Evolutionary conservation across 1,140 invertebrate genomes (phyloP).

Genomic region (Drosophila willistoni): DNA sequence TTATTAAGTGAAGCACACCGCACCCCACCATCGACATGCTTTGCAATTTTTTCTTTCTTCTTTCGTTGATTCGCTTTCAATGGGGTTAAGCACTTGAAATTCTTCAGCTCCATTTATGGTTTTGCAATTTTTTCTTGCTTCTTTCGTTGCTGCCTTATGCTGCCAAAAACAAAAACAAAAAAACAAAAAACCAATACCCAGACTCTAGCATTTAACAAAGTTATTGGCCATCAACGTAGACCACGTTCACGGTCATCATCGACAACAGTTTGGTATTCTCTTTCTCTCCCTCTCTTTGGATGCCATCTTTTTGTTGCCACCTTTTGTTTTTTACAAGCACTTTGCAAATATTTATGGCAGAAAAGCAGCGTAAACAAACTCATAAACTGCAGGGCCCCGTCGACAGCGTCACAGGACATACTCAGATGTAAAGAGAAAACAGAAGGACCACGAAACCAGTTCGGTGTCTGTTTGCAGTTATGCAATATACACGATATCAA

Average conservation of each 20-base stretch:
- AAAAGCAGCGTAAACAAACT: slow-evolving; percentile 75
- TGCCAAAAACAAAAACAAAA: slow-evolving; percentile 36
- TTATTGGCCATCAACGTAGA: slow-evolving; percentile 49
- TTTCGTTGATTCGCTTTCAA: slow-evolving; percentile 3
- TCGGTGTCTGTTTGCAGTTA: slow-evolving; percentile 54
- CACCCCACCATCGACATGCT: neutral
- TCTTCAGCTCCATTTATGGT: slow-evolving; percentile 72
- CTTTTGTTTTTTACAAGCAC: slow-evolving; percentile 80
- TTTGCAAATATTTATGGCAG: slow-evolving; percentile 79
- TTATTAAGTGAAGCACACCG: neutral
- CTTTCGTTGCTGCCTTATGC: too few species aligned
- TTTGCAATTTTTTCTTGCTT: too few species aligned
- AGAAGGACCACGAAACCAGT: neutral
- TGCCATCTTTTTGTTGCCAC: slow-evolving; percentile 32
- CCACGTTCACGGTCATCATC: slow-evolving; percentile 49
- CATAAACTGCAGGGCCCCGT: slow-evolving; percentile 70
- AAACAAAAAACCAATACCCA: slow-evolving; percentile 17
- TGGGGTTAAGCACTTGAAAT: slow-evolving; percentile 60
- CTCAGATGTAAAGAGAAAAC: slow-evolving; percentile 12
- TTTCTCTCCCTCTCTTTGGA: slow-evolving; percentile 16
- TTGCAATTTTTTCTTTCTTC: neutral
- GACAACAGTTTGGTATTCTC: slow-evolving; percentile 40
- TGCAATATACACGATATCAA: slow-evolving; percentile 49
- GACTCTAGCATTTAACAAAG: slow-evolving; percentile 65
- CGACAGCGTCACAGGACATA: slow-evolving; percentile 47